Base-by-base conservation (phyloP, 1,140 invertebrate genomes). In the Philotrypesis tridentata region DNA sequence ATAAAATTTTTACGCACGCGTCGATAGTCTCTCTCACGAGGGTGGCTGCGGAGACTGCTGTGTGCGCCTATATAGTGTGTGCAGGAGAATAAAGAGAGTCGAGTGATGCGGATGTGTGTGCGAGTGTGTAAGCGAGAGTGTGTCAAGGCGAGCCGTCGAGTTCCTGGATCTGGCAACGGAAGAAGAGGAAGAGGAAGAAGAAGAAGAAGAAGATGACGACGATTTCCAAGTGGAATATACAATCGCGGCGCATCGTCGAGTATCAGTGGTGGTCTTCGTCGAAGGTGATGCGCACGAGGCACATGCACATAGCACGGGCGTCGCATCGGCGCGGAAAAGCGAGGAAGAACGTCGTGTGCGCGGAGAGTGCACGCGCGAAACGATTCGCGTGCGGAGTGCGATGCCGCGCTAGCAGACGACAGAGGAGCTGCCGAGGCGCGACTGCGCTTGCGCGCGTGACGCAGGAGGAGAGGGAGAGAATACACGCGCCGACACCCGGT, bases 401-500 rank as follows among this genome's bases (percentile, higher is more conserved):
- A n/a, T n/a, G 61, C 21, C 61, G 61, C 25, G 61, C 61, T 55
- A 65, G 61, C 61, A 65, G 61, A 65, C 61, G 61, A 65, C 61
- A 29, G 61, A 61, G 60, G n/a, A 61, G 5, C 40, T 7, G 40
- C 33, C 3, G 33, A 3, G 9, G 33, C 33, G 9, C 48, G n/a
- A n/a, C 4, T 55, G 48, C 48, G 48, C 48, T n/a, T n/a, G 25
- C 27, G 61, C 61, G 61, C 61, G 1, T 65, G 25, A 29, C 61
- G 61, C 61, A 29, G 61, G 1, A 65, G 27, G 11, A n/a, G 55
- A 65, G 61, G 61, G 27, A 29, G 7, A 65, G 25, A 29, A 65
- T 9, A 65, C 61, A 65, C 23, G 61, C 61, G 61, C 61, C 67
- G 67, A 33, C 67, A 70, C 67, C 67, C 67, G 67, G 67, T 70